These are phyloP conservation scores for Eubasilissa splendida DNA, from an alignment of 2,888 invertebrate genomes.

Conservation along the genomic window DNA sequence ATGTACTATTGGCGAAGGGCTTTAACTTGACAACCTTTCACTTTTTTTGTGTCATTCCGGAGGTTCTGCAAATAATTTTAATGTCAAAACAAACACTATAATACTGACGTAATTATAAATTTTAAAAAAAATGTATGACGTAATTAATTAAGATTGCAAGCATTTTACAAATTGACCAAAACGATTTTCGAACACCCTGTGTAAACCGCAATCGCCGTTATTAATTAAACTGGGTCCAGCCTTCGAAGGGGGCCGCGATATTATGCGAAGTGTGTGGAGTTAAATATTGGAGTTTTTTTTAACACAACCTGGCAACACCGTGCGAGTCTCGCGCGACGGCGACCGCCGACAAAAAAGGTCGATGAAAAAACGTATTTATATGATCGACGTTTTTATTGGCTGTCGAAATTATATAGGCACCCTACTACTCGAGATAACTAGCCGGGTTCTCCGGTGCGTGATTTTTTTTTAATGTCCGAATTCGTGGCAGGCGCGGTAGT, in stretches of 20 bases:
- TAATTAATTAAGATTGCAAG: neutral
- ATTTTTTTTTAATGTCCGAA: neutral
- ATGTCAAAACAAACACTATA: no score
- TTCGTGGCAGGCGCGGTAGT: neutral
- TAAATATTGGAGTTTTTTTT: conserved; percentile 23
- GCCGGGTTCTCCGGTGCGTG: conserved; percentile 18
- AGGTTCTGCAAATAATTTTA: no score
- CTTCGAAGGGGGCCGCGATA: conserved; percentile 3
- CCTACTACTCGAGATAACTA: conserved; percentile 30
- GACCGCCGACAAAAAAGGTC: conserved; percentile 3
- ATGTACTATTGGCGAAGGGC: no score
- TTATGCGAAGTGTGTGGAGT: conserved; percentile 29
- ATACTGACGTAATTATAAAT: no score
- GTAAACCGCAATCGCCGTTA: conserved; percentile 11
- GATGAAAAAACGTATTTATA: conserved; percentile 31
- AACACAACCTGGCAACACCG: conserved; percentile 25
- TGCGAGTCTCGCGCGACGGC: conserved; percentile 5
- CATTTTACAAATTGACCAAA: neutral
- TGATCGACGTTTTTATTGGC: conserved; percentile 39
- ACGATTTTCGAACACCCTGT: conserved; percentile 10
- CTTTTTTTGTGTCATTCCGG: no score
- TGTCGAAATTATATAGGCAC: conserved; percentile 18
- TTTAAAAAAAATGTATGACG: no score
- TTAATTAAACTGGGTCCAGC: conserved; percentile 34
- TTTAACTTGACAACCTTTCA: no score